phyloP scores from a whole-genome alignment of 2,113 vertebrate genomes.

The Caracal caracal region DNA sequence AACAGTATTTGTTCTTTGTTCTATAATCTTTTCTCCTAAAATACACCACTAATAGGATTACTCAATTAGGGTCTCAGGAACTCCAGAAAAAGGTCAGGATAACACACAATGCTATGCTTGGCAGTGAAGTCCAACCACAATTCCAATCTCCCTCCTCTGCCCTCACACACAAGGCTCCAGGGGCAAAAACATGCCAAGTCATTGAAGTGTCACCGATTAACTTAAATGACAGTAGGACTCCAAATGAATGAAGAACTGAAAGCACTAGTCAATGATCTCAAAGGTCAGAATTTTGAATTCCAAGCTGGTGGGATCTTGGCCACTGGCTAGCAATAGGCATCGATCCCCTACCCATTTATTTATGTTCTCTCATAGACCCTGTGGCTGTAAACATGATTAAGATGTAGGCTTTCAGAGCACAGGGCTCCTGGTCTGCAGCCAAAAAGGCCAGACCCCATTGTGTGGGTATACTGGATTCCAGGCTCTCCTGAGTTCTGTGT shows the following conservation, averaged over 20 bases:
- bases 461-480: background rate
- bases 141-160: background rate
- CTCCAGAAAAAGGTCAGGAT: constrained; percentile 50
- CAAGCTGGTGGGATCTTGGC: background rate
- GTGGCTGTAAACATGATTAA: background rate
- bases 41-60: constrained; percentile 51
- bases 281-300: background rate
- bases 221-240: background rate
- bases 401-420: background rate
- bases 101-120: constrained; percentile 53
- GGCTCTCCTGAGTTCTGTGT: background rate
- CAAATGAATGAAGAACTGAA: background rate
- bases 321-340: background rate
- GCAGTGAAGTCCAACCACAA: constrained; percentile 63
- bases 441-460: background rate
- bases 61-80: constrained; percentile 48
- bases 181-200: constrained; percentile 41
- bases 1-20: background rate
- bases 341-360: background rate
- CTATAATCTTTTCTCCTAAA: constrained; percentile 57
- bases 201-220: background rate
- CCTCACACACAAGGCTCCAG: constrained; percentile 15
- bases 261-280: background rate
- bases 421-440: background rate
- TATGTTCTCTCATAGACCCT: background rate